These are phyloP conservation scores for Uromys caudimaculatus DNA, from an alignment of 2,797 vertebrate genomes.

Conservation along the genomic window DNA sequence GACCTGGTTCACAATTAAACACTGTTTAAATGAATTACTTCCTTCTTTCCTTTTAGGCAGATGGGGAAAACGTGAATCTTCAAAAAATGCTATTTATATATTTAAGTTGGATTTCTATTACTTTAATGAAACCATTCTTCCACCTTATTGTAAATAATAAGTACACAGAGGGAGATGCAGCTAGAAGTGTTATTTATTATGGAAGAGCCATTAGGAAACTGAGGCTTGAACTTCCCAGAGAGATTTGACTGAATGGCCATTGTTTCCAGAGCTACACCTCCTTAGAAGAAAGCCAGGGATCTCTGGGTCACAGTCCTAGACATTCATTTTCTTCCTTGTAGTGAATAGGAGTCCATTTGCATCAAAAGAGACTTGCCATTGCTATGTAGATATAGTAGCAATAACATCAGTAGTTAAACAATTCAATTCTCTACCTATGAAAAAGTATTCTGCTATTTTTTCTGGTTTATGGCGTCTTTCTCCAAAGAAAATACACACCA, in stretches of 20 bases:
- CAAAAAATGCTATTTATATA: conserved; percentile 68
- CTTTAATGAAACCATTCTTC: conserved; percentile 63
- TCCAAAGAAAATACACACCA: conserved; percentile 25
- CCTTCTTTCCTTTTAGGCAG: conserved; percentile 25
- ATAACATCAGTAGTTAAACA: conserved; percentile 55
- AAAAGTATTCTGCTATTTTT: conserved; percentile 6
- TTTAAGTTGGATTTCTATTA: conserved; percentile 57
- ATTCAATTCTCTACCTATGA: conserved; percentile 37
- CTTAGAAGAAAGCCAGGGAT: conserved; percentile 68
- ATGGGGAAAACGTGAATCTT: conserved; percentile 54
- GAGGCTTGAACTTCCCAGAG: conserved; percentile 61
- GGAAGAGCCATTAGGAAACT: conserved; percentile 56
- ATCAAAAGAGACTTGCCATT: conserved; percentile 70
- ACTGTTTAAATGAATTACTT: conserved; percentile 19
- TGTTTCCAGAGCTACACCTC: conserved; percentile 72
- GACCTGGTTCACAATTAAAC: conserved; percentile 39
- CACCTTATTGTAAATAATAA: conserved; percentile 28
- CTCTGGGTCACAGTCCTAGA: conserved; percentile 36
- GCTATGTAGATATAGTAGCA: conserved; percentile 61
- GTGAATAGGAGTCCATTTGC: conserved; percentile 71
- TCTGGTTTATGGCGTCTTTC: conserved; percentile 37
- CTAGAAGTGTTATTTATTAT: conserved; percentile 27
- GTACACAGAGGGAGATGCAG: neutral
- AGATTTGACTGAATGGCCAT: conserved; percentile 50
- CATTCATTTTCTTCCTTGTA: conserved; percentile 56